Evolutionary conservation across 2,797 vertebrate genomes (phyloP).

Genomic region (Karalla daura): DNA sequence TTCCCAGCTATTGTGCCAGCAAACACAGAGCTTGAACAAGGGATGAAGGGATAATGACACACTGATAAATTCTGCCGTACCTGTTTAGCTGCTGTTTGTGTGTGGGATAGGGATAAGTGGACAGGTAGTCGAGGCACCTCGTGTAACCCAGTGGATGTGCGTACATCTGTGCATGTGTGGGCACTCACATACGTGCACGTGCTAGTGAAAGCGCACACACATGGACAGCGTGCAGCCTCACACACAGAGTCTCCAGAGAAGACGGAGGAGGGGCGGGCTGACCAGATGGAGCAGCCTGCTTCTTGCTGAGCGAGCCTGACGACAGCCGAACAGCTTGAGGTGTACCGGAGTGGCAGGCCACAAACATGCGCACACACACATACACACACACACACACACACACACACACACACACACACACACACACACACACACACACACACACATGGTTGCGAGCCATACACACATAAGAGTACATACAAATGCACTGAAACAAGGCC

Average conservation of each 20-base stretch:
- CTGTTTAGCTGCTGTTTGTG: constrained; percentile 41
- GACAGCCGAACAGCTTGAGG: constrained; percentile 83
- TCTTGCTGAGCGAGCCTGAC: constrained; percentile 82
- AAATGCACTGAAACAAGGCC: constrained; percentile 28
- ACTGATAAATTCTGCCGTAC: constrained; percentile 55
- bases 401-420: constrained; percentile 39
- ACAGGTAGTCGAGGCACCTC: constrained; percentile 17
- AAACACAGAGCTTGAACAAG: constrained; percentile 49
- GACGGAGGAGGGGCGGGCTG: constrained; percentile 58
- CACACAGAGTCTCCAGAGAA: constrained; percentile 48
- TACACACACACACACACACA: constrained; percentile 25
- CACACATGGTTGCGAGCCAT: too few species aligned
- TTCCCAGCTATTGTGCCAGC: constrained; percentile 47
- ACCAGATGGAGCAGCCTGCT: constrained; percentile 82
- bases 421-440: constrained; percentile 39
- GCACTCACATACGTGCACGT: constrained; percentile 28
- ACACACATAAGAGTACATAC: constrained; percentile 21
- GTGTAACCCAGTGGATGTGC: constrained; percentile 30
- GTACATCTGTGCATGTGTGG: constrained; percentile 20
- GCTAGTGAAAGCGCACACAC: constrained; percentile 12
- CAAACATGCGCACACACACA: constrained; percentile 45
- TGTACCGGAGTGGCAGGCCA: constrained; percentile 71
- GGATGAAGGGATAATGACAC: constrained; percentile 53
- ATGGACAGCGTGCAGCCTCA: constrained; percentile 13
- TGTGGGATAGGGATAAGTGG: constrained; percentile 32